Evolutionary conservation across 2,113 vertebrate species (phyloP), one percentile per base, ranked within the genome.

Genomic region (Trinectes maculatus): DNA sequence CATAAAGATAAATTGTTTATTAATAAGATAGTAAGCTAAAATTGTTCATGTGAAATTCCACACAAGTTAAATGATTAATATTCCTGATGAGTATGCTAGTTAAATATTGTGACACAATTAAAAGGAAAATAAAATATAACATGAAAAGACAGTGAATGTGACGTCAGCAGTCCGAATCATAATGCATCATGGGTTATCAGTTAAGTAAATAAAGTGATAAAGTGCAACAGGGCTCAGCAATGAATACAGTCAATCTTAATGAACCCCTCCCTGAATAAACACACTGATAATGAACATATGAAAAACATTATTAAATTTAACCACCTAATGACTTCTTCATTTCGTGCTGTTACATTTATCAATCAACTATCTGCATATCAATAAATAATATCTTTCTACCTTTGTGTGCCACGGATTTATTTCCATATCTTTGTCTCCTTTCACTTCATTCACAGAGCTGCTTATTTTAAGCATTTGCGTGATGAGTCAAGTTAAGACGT

Each of bases 231-330:
- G 26, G 39, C 24, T 75, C 39, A 62, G 36, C 43, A 55, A 29
- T 60, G 22, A 75, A 60, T 62, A 75, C 72, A 83, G 51, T 83
- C 67, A 31, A 59, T 73, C 3, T 62, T 25, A 58, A 48, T 44
- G 37, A 65, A 29, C 1, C 18, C 40, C 24, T 19, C 6, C 29
- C 43, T 7, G 34, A 33, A 64, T 62, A 43, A 54, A 39, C 59
- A 71, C 58, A 77, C 47, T 44, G 33, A 65, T 48, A 71, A 78
- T 67, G 26, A 78, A 75, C 12, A n/a, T 77, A 61, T 72, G n/a
- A 62, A 72, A 78, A 79, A 58, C 33, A 67, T 48, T n/a, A 66
- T 53, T 71, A 40, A 69, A 48, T 33, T 51, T 6, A 39, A 19
- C 18, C 33, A 59, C 64, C 36, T 33, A 10, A n/a, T 26, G 51